These are phyloP conservation scores for Podargus strigoides DNA, from an alignment of 2,797 vertebrate species.

Conservation along the genomic window DNA sequence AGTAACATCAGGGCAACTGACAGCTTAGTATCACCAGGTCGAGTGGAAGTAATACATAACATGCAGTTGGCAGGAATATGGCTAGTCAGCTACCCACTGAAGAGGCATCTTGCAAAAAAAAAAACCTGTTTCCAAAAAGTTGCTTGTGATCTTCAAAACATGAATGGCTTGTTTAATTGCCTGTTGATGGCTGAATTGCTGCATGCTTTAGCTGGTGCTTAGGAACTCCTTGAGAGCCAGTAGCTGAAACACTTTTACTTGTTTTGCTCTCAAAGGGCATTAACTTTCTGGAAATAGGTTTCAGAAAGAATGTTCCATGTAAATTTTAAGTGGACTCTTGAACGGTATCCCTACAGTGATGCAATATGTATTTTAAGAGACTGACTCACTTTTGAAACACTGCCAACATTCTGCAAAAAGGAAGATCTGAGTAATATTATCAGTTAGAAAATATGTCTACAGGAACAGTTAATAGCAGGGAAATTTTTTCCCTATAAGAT, in stretches of 20 bases:
- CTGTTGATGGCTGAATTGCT: background rate
- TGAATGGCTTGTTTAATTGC: background rate
- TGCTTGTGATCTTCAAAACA: background rate
- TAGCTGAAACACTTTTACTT: background rate
- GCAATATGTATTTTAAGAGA: constrained; percentile 51
- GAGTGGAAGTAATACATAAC: background rate
- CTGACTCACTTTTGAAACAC: constrained; percentile 55
- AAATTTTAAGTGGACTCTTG: constrained; percentile 45
- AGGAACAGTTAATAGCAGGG: background rate
- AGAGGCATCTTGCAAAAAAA: background rate
- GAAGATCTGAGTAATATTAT: constrained; percentile 41
- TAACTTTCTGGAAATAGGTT: constrained; percentile 13
- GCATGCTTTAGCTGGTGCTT: background rate
- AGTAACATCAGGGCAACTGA: background rate
- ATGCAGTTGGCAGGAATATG: background rate
- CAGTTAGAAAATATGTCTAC: constrained; percentile 14
- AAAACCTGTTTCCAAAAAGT: background rate
- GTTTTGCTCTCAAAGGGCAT: background rate
- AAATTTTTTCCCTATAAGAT: background rate
- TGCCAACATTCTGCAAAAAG: constrained; percentile 45
- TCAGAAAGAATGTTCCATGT: constrained; percentile 32
- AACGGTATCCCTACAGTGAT: constrained; percentile 37
- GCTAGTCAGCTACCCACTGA: background rate
- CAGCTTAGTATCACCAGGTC: background rate
- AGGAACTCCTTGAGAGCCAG: background rate